These are phyloP conservation scores for Myrmecobius fasciatus DNA, from an alignment of 2,113 vertebrate genomes.

Conservation along the genomic window DNA sequence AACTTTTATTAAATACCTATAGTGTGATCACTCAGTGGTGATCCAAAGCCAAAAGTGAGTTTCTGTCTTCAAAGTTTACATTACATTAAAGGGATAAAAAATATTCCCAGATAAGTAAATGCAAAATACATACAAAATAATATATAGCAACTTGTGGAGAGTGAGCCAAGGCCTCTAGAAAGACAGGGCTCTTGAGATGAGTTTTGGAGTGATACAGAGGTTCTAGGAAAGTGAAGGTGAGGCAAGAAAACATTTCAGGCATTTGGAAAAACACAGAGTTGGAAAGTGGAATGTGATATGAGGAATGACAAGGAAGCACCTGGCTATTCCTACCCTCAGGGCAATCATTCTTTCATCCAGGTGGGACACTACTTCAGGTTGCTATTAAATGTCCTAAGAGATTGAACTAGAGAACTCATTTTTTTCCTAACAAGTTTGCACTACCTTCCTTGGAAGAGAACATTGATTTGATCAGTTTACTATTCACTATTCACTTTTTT, in stretches of 20 bases:
- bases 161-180: background rate
- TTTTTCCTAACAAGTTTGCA: background rate
- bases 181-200: background rate
- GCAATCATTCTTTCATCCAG: background rate
- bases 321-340: background rate
- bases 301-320: background rate
- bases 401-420: background rate
- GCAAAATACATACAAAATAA: background rate
- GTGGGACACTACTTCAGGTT: background rate
- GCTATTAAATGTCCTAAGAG: background rate
- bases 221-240: background rate
- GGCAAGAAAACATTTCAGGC: background rate
- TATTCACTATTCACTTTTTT: background rate
- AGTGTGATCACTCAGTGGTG: background rate
- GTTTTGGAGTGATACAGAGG: background rate
- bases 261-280: background rate
- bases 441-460: background rate
- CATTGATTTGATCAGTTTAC: background rate
- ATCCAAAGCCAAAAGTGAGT: background rate
- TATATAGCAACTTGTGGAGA: background rate
- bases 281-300: background rate
- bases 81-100: background rate
- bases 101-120: background rate
- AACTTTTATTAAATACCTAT: background rate
- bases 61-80: background rate